Percentiles rank a stretch among this genome's conserved stretches.
Conservation (phyloP, 2,888 invertebrate species). For the Thecocarcelia acutangulata region DNA sequence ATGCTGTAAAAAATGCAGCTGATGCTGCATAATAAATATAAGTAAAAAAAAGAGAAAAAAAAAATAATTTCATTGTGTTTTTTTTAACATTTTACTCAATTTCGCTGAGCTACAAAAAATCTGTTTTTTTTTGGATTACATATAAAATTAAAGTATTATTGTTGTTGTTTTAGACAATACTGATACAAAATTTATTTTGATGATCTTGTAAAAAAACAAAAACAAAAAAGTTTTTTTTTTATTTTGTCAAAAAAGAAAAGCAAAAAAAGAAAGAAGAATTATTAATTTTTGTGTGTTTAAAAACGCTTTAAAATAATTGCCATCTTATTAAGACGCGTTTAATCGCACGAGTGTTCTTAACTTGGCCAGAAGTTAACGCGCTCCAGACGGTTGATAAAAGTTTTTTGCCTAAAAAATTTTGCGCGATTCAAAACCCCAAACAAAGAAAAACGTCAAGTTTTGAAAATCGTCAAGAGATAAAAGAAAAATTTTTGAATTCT, state of each 20-base stretch:
- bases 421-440: constrained; percentile 6
- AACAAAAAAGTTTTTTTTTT: constrained; percentile 34
- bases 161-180: constrained; percentile 30
- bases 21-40: constrained; percentile 57
- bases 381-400: constrained; percentile 47
- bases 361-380: constrained; percentile 69
- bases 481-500: constrained; percentile 10
- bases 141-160: constrained; percentile 26
- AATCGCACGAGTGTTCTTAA: constrained; percentile 78
- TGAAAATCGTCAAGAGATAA: not conserved
- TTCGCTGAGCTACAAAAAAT: constrained; percentile 51
- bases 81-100: constrained; percentile 47
- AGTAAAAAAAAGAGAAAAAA: constrained; percentile 38
- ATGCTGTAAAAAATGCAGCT: constrained; percentile 57
- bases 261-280: constrained; percentile 34
- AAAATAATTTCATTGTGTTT: not conserved
- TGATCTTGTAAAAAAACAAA: constrained; percentile 66
- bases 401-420: not conserved
- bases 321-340: constrained; percentile 76
- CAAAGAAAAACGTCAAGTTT: not conserved
- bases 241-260: not conserved
- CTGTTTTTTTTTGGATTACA: constrained; percentile 1
- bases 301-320: constrained; percentile 79
- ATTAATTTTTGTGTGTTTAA: constrained; percentile 38
- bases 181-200: constrained; percentile 40